Evolutionary conservation across 2,888 invertebrate species (phyloP).

Genomic region (Eupithecia vulgata): DNA sequence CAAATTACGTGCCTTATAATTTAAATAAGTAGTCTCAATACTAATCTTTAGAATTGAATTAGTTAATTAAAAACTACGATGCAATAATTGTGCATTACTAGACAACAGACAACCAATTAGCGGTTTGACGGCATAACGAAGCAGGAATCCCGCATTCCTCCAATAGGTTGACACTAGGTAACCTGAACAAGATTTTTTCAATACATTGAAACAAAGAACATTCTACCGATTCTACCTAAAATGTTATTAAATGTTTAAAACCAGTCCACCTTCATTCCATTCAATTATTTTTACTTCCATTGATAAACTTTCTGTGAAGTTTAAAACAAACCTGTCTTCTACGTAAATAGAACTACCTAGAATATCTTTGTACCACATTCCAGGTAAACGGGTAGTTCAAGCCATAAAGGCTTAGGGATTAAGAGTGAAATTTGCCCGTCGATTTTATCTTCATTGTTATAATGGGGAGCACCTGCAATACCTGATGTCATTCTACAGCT

Average conservation of each 20-base stretch:
- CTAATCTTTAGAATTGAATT: neutral
- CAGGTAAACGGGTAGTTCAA: constrained; percentile 27
- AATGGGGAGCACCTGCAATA: constrained; percentile 42
- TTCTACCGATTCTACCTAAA: constrained; percentile 4
- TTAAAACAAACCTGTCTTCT: constrained; percentile 21
- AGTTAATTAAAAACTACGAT: neutral
- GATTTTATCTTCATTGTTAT: constrained; percentile 39
- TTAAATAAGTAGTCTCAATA: neutral
- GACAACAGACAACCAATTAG: neutral
- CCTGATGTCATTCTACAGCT: constrained; percentile 39
- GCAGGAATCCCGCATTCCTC: constrained; percentile 9
- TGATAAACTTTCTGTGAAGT: constrained; percentile 23
- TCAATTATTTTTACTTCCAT: constrained; percentile 22
- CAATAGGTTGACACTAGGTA: constrained; percentile 3
- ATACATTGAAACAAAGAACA: constrained; percentile 13
- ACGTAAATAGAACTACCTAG: constrained; percentile 34
- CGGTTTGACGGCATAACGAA: neutral
- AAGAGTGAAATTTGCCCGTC: constrained; percentile 32
- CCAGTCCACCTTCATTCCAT: constrained; percentile 12
- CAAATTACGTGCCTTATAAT: neutral
- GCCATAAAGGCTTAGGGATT: constrained; percentile 16
- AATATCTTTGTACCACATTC: constrained; percentile 31
- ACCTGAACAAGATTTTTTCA: neutral
- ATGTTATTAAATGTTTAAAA: neutral
- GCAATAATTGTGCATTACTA: neutral